Percentiles rank a stretch among this genome's conserved stretches.
These are phyloP conservation scores for Drosophila aff. DNA, from an alignment of 1,140 invertebrate species.

Conservation along the genomic window DNA sequence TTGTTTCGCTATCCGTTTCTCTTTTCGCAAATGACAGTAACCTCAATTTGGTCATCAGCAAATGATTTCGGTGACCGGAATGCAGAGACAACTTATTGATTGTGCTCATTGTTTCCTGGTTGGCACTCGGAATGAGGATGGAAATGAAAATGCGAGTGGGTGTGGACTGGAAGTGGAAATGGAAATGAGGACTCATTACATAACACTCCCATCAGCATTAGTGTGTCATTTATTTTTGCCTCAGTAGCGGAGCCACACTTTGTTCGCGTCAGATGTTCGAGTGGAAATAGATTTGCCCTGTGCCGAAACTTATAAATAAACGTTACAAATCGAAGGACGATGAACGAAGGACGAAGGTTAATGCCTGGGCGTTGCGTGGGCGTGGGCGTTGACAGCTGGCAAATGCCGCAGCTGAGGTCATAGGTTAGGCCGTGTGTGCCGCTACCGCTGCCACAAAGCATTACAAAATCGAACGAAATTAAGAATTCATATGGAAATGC, in stretches of 20 bases:
- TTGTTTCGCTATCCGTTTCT: slow-evolving; percentile 47
- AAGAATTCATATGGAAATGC: slow-evolving; percentile 51
- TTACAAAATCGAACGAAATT: slow-evolving; percentile 52
- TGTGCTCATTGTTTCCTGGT: slow-evolving; percentile 57
- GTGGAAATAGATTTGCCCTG: slow-evolving; percentile 30
- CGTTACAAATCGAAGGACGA: slow-evolving; percentile 22
- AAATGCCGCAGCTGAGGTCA: slow-evolving; percentile 53
- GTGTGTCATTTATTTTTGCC: slow-evolving; percentile 43
- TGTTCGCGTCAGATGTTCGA: slow-evolving; percentile 28
- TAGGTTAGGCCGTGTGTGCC: slow-evolving; percentile 32
- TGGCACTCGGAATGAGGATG: slow-evolving; percentile 25
- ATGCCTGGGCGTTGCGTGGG: slow-evolving; percentile 34
- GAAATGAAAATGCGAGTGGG: slow-evolving; percentile 8
- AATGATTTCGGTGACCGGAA: slow-evolving; percentile 60
- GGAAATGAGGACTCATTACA: slow-evolving; percentile 54
- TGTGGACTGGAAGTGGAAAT: slow-evolving; percentile 18
- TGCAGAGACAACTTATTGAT: slow-evolving; percentile 57
- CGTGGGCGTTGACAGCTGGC: slow-evolving; percentile 49
- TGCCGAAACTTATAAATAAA: slow-evolving; percentile 44
- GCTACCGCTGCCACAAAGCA: slow-evolving; percentile 13
- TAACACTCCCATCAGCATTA: slow-evolving; percentile 57
- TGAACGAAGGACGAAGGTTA: slow-evolving; percentile 37
- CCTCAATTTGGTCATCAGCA: slow-evolving; percentile 57
- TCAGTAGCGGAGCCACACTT: slow-evolving; percentile 9
- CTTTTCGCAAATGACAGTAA: slow-evolving; percentile 45